Evolutionary conservation across 1,140 invertebrate species (phyloP), one percentile per base, ranked within the genome.

Genomic region (Tetramorium alpestre): DNA sequence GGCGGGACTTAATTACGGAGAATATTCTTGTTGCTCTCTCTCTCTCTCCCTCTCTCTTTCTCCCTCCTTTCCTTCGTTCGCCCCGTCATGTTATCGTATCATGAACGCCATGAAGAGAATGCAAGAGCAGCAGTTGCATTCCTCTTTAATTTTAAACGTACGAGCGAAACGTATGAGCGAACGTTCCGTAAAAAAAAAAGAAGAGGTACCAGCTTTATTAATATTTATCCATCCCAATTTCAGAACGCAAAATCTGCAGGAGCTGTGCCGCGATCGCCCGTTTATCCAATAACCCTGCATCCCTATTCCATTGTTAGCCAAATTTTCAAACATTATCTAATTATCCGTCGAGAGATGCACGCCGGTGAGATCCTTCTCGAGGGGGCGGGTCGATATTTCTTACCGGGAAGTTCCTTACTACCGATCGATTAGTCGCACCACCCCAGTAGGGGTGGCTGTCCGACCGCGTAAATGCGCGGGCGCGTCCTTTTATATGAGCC

Each of bases 1-100:
- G 91, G 90, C 92, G 93, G 91, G 91, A 94, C 94, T 95, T 95
- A 95, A 95, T 95, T 95, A 94, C 91, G 93, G 78, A 86, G 89
- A 94, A 94, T 93, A 92, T 88, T 88, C 91, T 90, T 85, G 73
- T 76, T 78, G 65, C 60, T 77, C 60, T 73, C 49, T 51, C 49
- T 18, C 28, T 33, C 28, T 54, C 44, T 47, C 60, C 64, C 76
- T 44, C 28, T 76, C 47, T 86, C 70, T 86, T 75, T 49, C 47
- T 56, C 41, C 47, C 51, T 44, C 22, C 18, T n/a, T 80, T 51
- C 49, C 22, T 58, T 47, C 25, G 6, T 80, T 69, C 58, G 16
- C 49, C 85, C 47, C 33, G n/a, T 62, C 44, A 33, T 78, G 49
- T 73, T 84, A 60, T 60, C 41, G 54, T 73, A 82, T 73, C 67